Base-by-base conservation (phyloP, 1,140 invertebrate species). In the Aradophagus sp. region DNA sequence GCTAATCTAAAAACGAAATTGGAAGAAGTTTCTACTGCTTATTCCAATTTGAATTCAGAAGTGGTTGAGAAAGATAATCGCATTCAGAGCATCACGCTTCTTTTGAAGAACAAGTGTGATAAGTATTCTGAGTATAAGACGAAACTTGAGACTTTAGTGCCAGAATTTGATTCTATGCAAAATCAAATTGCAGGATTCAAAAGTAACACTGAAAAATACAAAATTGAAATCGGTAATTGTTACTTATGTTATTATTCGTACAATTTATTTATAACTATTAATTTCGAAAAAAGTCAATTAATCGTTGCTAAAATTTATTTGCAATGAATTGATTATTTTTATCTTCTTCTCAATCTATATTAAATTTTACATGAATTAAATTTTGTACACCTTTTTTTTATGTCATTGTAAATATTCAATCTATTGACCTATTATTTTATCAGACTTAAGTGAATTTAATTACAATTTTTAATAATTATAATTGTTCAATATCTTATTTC, bases 91-190 rank as follows among this genome's bases (percentile, higher is more conserved):
- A 77, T 84, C 8, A 78, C 66, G 4, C 1, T 11, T 5, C 26
- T 79, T 12, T 19, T 85, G 4, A 84, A 83, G 56, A 52, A 47
- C 3, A 84, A 84, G 31, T 79, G 81, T 7, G 83, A 86, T 32
- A 68, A 76, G 23, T 14, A 82, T 3, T 79, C 78, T 0, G 82
- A 85, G 34, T 84, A 82, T 29, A 82, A 80, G 44, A 71, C 67
- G 0, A 79, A 80, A 45, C 31, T 84, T 1, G 81, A 85, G 34
- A 77, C 20, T 1, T 61, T 82, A 2, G 67, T 59, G 19, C 74
- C 80, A 2, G 79, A 84, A 10, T 80, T 79, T 31, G 72, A 84
- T 7, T 7, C 45, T 5, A 42, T 85, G 17, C 71, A 79, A 29
- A 50, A 76, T 10, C 79, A 85, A 41, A 12, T 74, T 6, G 15